phyloP scores from a whole-genome alignment of 2,888 invertebrate genomes.

The Oxycera nigricornis region DNA sequence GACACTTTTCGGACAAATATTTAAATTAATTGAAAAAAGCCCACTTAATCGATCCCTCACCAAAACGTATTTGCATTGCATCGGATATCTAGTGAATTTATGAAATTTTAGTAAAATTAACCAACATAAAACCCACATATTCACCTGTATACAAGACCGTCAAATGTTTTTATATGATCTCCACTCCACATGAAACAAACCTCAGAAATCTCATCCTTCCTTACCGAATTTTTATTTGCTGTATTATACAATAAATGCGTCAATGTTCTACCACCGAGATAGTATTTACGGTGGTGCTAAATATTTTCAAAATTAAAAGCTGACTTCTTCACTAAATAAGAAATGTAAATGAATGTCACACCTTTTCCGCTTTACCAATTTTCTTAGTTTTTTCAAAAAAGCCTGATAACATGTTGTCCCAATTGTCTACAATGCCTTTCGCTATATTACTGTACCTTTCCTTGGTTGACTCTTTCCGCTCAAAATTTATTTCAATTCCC shows the following conservation, averaged over 20 bases:
- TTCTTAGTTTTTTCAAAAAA: too few relatives aligned
- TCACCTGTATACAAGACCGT: constrained; percentile 78
- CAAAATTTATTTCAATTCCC: too few relatives aligned
- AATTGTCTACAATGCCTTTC: background rate
- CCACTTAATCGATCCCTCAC: constrained; percentile 74
- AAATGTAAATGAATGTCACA: too few relatives aligned
- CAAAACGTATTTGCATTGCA: constrained; percentile 78
- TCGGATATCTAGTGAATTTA: constrained; percentile 69
- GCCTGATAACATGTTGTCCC: too few relatives aligned
- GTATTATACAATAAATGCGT: constrained; percentile 55
- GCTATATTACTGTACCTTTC: constrained; percentile 50
- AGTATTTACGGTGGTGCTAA: background rate
- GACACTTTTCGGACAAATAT: constrained; percentile 66
- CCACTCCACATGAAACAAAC: constrained; percentile 83
- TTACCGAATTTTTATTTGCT: constrained; percentile 51
- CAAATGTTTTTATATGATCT: constrained; percentile 83
- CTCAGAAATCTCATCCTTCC: constrained; percentile 67
- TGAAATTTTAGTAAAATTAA: constrained; percentile 4
- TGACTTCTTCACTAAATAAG: background rate
- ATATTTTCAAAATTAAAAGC: background rate
- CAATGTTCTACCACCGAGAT: constrained; percentile 22
- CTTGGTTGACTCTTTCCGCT: background rate
- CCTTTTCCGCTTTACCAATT: too few relatives aligned
- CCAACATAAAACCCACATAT: background rate
- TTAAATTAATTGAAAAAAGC: constrained; percentile 73